Conservation (phyloP, 2,113 vertebrate species). For the Mustelus asterias region DNA sequence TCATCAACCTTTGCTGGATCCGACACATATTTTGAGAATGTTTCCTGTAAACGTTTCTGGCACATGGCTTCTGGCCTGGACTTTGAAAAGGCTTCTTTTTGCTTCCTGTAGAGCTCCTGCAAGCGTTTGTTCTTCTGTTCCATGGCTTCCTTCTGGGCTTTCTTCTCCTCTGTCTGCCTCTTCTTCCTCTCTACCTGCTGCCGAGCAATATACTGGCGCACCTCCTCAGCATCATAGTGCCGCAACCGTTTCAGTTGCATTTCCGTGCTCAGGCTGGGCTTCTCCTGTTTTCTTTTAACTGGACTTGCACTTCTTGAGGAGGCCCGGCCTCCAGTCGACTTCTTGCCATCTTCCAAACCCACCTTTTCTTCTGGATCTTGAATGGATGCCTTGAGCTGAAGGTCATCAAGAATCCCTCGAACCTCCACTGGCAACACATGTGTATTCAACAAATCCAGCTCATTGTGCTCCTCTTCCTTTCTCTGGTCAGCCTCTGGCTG, state of each 20-base stretch:
- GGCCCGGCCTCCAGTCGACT: neutral
- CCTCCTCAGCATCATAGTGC: conserved; percentile 82
- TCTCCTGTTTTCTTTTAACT: conserved; percentile 60
- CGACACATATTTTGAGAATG: conserved; percentile 73
- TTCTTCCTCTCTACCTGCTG: conserved; percentile 86
- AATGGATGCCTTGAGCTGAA: conserved; percentile 65
- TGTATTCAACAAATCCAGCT: conserved; percentile 49
- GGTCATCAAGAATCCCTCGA: conserved; percentile 80
- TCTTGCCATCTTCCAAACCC: conserved; percentile 36
- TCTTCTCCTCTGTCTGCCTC: conserved; percentile 78
- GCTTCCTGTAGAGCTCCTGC: conserved; percentile 87
- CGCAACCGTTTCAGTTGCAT: conserved; percentile 67
- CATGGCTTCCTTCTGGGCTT: conserved; percentile 71
- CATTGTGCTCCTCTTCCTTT: conserved; percentile 44
- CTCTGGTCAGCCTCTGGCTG: conserved; percentile 52
- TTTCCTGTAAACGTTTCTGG: conserved; percentile 59
- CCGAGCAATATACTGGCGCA: conserved; percentile 80
- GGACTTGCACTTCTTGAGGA: conserved; percentile 68
- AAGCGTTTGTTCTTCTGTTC: conserved; percentile 77
- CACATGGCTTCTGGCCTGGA: conserved; percentile 43
- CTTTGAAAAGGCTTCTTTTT: conserved; percentile 66
- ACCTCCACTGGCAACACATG: conserved; percentile 78
- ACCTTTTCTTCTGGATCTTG: neutral
- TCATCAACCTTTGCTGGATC: conserved; percentile 64
- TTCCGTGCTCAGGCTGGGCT: conserved; percentile 55